Evolutionary conservation across 2,888 invertebrate species (phyloP), one percentile per base, ranked within the genome.

Genomic region (Phortica magna): DNA sequence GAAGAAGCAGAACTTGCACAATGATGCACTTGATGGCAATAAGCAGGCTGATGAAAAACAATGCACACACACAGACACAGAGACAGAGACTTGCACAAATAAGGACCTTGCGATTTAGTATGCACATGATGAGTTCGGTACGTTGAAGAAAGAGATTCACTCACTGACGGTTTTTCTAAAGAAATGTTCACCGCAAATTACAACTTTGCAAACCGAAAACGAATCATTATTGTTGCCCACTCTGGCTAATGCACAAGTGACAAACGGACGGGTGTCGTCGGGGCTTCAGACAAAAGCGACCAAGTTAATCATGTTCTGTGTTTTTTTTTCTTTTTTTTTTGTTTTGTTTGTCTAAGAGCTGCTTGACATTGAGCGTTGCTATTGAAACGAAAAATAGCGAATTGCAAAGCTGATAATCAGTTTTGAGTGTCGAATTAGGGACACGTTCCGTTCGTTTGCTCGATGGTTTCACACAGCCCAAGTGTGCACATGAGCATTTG

Each of bases 281-380:
- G 14, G 0, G 48, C 2, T 48, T 2, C 2, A 9, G 48, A 48
- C 2, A 48, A 48, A 48, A 14, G 48, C 10, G 48, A 48, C 48
- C 9, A 48, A 48, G 48, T 48, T 48, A 48, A 81, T 80, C 79
- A 79, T 78, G 77, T 77, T 79, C 76, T 76, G 73, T 76, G 61
- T 76, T 73, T 6, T 55, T 31, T 41, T 41, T 14, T 14, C 14
- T 59, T 9, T 41, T 68, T 73, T 43, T 76, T 73, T 72, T 14
- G 17, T 59, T 9, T 41, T 68, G 67, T 43, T 76, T 73, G 68
- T 75, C 31, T 48, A 48, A 48, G 48, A 48, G 2, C 14, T 48
- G 48, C 48, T 48, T 48, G 48, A 48, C 48, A 48, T 48, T 48
- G 48, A 48, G 14, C 9, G 14, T 12, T 3, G 1, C 48, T 48